Percentiles rank a stretch among this genome's conserved stretches.
Evolutionary conservation across 2,888 invertebrate genomes (phyloP).

Genomic region (Byasa hedistus): DNA sequence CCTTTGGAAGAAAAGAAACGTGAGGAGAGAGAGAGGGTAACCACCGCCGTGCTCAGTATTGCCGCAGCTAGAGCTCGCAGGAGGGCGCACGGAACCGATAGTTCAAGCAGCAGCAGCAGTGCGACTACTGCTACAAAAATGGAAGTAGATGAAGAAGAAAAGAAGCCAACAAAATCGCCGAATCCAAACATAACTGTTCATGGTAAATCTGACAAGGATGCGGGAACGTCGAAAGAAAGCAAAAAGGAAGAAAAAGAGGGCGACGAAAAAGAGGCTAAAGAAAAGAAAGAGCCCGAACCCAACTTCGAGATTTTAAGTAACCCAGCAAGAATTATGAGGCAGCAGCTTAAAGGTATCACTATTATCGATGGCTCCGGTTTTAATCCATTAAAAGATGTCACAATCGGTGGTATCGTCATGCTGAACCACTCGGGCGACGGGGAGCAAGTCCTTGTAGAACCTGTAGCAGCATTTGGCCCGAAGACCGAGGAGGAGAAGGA

Average conservation of each 20-base stretch:
- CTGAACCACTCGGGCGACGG: constrained; percentile 90
- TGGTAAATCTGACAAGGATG: constrained; percentile 70
- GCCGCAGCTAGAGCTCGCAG: constrained; percentile 93
- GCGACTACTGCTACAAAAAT: constrained; percentile 87
- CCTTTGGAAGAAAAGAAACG: constrained; percentile 99
- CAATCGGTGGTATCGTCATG: constrained; percentile 98
- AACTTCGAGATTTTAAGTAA: constrained; percentile 94
- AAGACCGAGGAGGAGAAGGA: constrained; percentile 97
- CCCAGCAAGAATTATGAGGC: constrained; percentile 96
- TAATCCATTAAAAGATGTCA: constrained; percentile 92
- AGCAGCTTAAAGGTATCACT: constrained; percentile 90
- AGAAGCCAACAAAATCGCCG: constrained; percentile 71
- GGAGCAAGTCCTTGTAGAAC: constrained; percentile 93
- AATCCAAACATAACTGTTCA: constrained; percentile 75
- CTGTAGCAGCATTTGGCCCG: constrained; percentile 94
- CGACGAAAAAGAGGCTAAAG: constrained; percentile 68
- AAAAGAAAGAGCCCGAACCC: constrained; percentile 93
- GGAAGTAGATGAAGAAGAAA: constrained; percentile 89
- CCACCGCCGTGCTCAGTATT: constrained; percentile 97
- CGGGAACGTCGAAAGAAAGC: constrained; percentile 70
- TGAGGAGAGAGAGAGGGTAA: constrained; percentile 97
- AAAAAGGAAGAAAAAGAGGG: constrained; percentile 75
- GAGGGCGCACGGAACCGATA: constrained; percentile 87
- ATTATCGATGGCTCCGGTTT: constrained; percentile 91
- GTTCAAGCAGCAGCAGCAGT: constrained; percentile 75